phyloP scores from a whole-genome alignment of 2,888 invertebrate genomes.

The Spatulosminthurus flaviceps region DNA sequence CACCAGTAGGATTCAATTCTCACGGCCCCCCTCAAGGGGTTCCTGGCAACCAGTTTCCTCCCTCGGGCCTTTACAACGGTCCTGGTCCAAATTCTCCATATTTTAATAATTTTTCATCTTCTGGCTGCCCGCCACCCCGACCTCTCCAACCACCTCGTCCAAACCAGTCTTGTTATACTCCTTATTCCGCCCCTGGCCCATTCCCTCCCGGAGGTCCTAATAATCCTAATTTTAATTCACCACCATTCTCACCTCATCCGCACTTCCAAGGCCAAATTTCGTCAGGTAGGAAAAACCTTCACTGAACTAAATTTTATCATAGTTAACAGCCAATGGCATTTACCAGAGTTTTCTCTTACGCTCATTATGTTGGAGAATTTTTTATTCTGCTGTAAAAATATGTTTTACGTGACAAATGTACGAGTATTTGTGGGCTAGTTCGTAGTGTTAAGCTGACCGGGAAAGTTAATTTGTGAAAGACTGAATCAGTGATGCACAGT shows the following conservation, averaged over 20 bases:
- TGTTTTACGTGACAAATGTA: too few relatives aligned
- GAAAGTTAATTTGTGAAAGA: too few relatives aligned
- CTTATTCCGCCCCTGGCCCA: conserved; percentile 65
- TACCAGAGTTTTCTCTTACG: too few relatives aligned
- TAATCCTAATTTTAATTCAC: conserved; percentile 61
- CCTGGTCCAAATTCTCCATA: conserved; percentile 71
- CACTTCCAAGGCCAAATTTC: conserved; percentile 59
- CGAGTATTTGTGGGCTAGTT: too few relatives aligned
- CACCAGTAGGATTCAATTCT: conserved; percentile 74
- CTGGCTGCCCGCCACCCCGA: conserved; percentile 61
- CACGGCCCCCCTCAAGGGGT: conserved; percentile 68
- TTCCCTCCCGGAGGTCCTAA: conserved; percentile 71
- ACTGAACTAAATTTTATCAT: too few relatives aligned
- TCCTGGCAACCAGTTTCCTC: conserved; percentile 62
- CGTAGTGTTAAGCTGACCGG: too few relatives aligned
- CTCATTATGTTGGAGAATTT: too few relatives aligned
- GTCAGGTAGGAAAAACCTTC: conserved; percentile 52
- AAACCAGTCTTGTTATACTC: conserved; percentile 60
- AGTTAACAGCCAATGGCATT: too few relatives aligned
- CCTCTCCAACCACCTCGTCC: conserved; percentile 60
- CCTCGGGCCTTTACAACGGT: conserved; percentile 74
- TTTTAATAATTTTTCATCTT: conserved; percentile 61
- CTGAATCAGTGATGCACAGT: too few relatives aligned
- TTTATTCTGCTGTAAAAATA: too few relatives aligned
- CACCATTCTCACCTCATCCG: conserved; percentile 60